phyloP scores from a whole-genome alignment of 1,140 invertebrate species.

The Cydia pomonella region DNA sequence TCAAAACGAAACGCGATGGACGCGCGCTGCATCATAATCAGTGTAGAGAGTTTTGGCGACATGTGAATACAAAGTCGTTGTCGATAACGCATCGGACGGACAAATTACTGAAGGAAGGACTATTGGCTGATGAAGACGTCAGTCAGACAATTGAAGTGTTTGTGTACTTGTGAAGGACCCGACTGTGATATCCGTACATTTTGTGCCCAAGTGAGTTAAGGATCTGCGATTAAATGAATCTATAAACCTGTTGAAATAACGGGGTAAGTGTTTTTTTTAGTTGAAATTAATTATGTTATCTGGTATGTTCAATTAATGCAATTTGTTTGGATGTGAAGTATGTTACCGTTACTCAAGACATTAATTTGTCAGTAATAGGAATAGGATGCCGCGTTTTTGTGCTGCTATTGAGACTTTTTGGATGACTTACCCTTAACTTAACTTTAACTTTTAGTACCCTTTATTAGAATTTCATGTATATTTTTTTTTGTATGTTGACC shows the following conservation, averaged over 20 bases:
- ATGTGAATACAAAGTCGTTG: constrained; percentile 67
- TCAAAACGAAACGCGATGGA: constrained; percentile 71
- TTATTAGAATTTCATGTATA: too few relatives aligned
- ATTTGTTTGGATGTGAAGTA: neutral
- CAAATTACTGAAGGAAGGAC: constrained; percentile 61
- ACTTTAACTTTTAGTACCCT: too few relatives aligned
- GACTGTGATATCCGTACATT: constrained; percentile 37
- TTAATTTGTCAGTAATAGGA: neutral
- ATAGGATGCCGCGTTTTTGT: too few relatives aligned
- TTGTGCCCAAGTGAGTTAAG: constrained; percentile 44
- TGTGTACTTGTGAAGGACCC: neutral
- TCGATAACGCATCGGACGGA: constrained; percentile 48
- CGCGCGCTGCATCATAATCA: constrained; percentile 70
- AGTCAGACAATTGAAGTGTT: neutral
- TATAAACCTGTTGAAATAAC: constrained; percentile 42
- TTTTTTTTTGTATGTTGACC: too few relatives aligned
- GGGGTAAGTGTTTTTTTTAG: constrained; percentile 43
- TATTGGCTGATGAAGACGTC: constrained; percentile 53
- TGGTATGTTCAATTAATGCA: too few relatives aligned
- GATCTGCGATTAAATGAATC: constrained; percentile 20
- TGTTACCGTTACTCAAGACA: neutral
- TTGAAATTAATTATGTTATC: neutral
- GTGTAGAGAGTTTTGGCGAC: constrained; percentile 74
- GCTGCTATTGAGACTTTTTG: too few relatives aligned
- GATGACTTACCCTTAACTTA: too few relatives aligned